Base-by-base conservation (phyloP, 2,888 invertebrate genomes). In the Aspidiotus rigidus region DNA sequence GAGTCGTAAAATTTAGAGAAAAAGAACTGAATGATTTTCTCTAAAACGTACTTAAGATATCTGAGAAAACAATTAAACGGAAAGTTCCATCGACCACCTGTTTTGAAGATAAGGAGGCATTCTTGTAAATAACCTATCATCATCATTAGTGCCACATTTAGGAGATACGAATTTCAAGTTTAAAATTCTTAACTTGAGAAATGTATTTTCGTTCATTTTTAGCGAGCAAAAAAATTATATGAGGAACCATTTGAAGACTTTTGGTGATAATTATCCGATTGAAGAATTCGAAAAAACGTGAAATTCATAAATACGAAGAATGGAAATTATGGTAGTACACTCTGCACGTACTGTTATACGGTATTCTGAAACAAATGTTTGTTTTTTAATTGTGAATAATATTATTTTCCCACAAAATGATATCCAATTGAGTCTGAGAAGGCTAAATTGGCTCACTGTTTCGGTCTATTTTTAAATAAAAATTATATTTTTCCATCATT, bases 201-300 rank as follows among this genome's bases (percentile, higher is more conserved):
- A 39, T 11, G 39, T 39, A 7, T 28, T 28, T 61, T 39, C n/a
- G 17, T 54, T 44, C 16, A 9, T 28, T 55, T 56, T n/a, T 17
- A 69, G 69, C 55, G 69, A 69, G 42, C 69, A 69, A 40, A 10
- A 28, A 41, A 17, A 54, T 39, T 55, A 56, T n/a, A 57, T 66
- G 60, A 39, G 56, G 44, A 54, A 60, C 41, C 70, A 70, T 54
- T 60, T 70, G 53, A 40, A 60, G 17, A 59, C 60, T 28, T 70
- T 64, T 15, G 54, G 60, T 17, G 54, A 70, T 28, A 42, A 61
- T 62, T 70, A 70, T 57, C 70, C 70, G 1, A 6, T 70, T 16
- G 56, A 70, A 15, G 44, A 70, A 16, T 66, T 61, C 56, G 59
- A 66, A 28, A 17, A 49, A 59, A 15, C 49, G 2, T 49, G n/a